Evolutionary conservation across 2,797 vertebrate genomes (phyloP), one percentile per base, ranked within the genome.

Genomic region (Erethizon dorsatum): DNA sequence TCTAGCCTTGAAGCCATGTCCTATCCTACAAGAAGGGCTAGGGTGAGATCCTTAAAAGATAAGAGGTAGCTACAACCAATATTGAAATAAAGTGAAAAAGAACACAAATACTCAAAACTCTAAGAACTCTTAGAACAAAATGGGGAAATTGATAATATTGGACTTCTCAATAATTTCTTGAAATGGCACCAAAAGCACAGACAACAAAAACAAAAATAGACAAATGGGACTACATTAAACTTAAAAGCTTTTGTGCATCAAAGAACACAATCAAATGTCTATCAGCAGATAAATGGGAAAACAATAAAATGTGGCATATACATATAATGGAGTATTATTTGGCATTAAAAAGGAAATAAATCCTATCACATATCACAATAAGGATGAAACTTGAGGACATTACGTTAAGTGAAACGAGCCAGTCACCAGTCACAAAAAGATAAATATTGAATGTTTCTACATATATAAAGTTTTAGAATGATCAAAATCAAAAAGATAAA

Each of bases 391-490:
- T 50, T 89, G 24, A 96, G 41, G 67, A 67, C 41, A 84, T 56
- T 61, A 65, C n/a, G 28, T 41, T 83, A 83, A 92, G 75, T 80
- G 57, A 95, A 96, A 69, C 31, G 92, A 94, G 13, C 11, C 61
- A 94, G 45, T 57, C 41, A 92, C 45, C 56, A 91, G 33, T 63
- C 56, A 91, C 61, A 91, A 61, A 90, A 94, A 79, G n/a, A 83
- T 33, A 95, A 79, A 77, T 15, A 63, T 6, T n/a, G 2, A 24
- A 47, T 56, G 28, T 77, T 93, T 90, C 15, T 24, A 91, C 50
- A 69, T 56, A 83, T 3, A 31, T 18, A 33, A 82, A 12, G 15
- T 33, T 41, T 20, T 80, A 87, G 69, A 86, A 31, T 45, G 20
- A 17, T 45, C 59, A 85, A 69, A 88, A 67, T 73, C 65, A 78